Evolutionary conservation across 1,140 invertebrate genomes (phyloP).

Genomic region (Spodoptera frugiperda): DNA sequence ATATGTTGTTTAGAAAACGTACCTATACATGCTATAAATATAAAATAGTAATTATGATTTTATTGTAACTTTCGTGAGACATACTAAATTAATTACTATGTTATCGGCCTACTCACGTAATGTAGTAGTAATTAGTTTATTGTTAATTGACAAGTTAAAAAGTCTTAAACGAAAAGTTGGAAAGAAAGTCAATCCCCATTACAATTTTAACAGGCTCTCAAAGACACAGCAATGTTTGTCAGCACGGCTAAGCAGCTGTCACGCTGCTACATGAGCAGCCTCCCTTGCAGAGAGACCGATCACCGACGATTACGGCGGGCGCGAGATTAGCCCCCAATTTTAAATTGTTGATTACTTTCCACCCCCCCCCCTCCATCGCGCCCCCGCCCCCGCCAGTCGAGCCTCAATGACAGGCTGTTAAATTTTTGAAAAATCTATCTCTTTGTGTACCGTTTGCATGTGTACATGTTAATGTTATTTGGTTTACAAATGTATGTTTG

Average conservation of each 20-base stretch:
- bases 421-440: constrained; percentile 65
- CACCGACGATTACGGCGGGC: constrained; percentile 66
- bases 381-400: constrained; percentile 10
- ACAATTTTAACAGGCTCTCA: background rate
- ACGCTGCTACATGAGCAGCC: constrained; percentile 40
- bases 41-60: too few species aligned
- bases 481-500: background rate
- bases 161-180: too few species aligned
- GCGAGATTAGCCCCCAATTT: constrained; percentile 78
- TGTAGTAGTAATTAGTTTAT: too few species aligned
- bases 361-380: constrained; percentile 30
- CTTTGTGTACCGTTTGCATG: constrained; percentile 48
- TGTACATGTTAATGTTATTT: background rate
- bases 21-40: too few species aligned
- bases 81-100: too few species aligned
- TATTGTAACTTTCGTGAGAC: too few species aligned
- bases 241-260: background rate
- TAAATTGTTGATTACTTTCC: constrained; percentile 81
- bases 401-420: constrained; percentile 64
- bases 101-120: too few species aligned
- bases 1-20: too few species aligned
- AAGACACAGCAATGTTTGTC: background rate
- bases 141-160: too few species aligned
- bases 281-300: constrained; percentile 63
- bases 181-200: too few species aligned